phyloP scores from a whole-genome alignment of 2,888 invertebrate genomes.

The Hipparchia sbordonii region DNA sequence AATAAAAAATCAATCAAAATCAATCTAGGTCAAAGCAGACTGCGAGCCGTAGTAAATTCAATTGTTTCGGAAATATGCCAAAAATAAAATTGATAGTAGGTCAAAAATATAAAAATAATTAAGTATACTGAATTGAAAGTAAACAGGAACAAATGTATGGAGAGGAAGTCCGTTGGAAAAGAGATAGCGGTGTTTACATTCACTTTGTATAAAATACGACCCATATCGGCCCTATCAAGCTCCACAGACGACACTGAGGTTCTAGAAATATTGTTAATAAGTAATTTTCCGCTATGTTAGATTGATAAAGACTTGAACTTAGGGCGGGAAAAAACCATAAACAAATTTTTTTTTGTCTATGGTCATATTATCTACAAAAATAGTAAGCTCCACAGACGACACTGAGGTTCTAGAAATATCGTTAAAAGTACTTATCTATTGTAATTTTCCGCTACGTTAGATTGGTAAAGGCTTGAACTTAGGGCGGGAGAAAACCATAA shows the following conservation, averaged over 20 bases:
- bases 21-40: too few species aligned
- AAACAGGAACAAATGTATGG: conserved; percentile 26
- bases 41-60: too few species aligned
- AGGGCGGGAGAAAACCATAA: background rate
- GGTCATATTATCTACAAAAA: too few species aligned
- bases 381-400: background rate
- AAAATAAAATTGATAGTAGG: conserved; percentile 5
- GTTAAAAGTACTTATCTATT: too few species aligned
- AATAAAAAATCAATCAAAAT: too few species aligned
- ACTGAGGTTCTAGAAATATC: too few species aligned
- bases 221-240: background rate
- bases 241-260: background rate
- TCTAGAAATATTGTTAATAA: conserved; percentile 1
- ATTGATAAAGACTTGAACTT: background rate
- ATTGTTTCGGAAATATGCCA: background rate
- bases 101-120: too few species aligned
- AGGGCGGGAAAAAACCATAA: background rate
- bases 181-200: conserved; percentile 30
- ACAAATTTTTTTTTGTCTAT: background rate
- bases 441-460: too few species aligned
- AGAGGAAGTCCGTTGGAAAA: conserved; percentile 27
- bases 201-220: conserved; percentile 1
- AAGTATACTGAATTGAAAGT: conserved; percentile 10
- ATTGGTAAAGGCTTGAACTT: background rate
- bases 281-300: background rate